These are phyloP conservation scores for Malurus melanocephalus DNA, from an alignment of 2,113 vertebrate genomes.

Conservation along the genomic window DNA sequence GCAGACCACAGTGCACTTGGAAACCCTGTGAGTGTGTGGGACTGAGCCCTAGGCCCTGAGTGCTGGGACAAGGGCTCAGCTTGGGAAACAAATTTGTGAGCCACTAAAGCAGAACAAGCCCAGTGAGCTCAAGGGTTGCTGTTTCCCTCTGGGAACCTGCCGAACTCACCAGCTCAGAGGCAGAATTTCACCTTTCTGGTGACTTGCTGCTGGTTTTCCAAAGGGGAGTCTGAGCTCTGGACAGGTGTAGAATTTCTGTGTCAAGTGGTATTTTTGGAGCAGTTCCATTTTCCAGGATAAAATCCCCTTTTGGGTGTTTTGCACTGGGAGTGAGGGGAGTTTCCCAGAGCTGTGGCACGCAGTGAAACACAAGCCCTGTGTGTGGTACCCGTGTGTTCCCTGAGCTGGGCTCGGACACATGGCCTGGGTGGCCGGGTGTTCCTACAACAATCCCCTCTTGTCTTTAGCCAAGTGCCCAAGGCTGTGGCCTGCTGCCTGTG, in stretches of 20 bases:
- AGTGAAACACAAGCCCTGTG: neutral
- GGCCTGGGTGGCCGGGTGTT: neutral
- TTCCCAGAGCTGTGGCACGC: neutral
- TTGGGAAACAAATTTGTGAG: neutral
- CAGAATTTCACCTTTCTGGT: neutral
- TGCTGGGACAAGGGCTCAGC: neutral
- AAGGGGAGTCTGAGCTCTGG: neutral
- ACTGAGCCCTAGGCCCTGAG: neutral
- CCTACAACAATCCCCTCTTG: neutral
- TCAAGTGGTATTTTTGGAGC: neutral
- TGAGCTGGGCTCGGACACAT: neutral
- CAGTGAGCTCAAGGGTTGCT: neutral
- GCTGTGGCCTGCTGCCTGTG: neutral
- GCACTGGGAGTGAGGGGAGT: neutral
- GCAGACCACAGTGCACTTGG: neutral
- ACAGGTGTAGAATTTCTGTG: neutral
- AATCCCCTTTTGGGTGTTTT: neutral
- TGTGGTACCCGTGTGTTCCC: neutral
- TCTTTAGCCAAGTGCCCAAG: neutral
- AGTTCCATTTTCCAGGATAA: neutral
- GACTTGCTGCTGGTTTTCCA: neutral
- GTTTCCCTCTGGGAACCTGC: neutral
- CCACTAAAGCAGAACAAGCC: neutral
- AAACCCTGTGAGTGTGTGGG: slow-evolving; percentile 62
- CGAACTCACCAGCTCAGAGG: neutral